Conservation (phyloP, 37 sponge, comb jelly and placozoan genomes). For the Sycon ciliatum region DNA sequence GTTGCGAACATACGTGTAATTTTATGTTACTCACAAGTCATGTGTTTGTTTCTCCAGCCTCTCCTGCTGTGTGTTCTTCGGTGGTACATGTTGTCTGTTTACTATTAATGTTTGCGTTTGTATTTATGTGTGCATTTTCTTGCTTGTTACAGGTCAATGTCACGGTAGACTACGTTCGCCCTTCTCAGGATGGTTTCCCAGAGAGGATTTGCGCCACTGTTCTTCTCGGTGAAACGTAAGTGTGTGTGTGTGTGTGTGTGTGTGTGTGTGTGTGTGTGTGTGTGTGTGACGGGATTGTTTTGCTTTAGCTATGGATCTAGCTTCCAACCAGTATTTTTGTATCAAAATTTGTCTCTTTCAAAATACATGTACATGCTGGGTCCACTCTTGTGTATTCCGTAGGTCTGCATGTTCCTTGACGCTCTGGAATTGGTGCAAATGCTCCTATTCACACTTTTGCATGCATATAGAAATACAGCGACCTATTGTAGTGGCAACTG, state of each 20-base stretch:
- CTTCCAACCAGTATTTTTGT: too few relatives aligned
- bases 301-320: too few relatives aligned
- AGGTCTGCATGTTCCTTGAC: too few relatives aligned
- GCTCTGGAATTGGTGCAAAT: too few relatives aligned
- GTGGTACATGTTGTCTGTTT: neutral
- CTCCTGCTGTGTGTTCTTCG: neutral
- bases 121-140: neutral
- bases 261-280: too few relatives aligned
- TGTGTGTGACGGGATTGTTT: too few relatives aligned
- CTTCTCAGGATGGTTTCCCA: constrained; percentile 81
- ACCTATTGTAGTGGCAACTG: too few relatives aligned
- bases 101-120: neutral
- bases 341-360: too few relatives aligned
- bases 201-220: constrained; percentile 82
- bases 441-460: too few relatives aligned
- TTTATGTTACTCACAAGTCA: neutral
- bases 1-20: neutral
- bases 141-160: constrained; percentile 56
- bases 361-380: too few relatives aligned
- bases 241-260: neutral
- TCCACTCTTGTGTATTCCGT: too few relatives aligned
- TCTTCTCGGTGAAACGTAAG: constrained; percentile 63
- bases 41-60: constrained; percentile 26
- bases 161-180: constrained; percentile 84
- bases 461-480: neutral